Conservation (phyloP, 2,797 vertebrate genomes). For the Numenius phaeopus region DNA sequence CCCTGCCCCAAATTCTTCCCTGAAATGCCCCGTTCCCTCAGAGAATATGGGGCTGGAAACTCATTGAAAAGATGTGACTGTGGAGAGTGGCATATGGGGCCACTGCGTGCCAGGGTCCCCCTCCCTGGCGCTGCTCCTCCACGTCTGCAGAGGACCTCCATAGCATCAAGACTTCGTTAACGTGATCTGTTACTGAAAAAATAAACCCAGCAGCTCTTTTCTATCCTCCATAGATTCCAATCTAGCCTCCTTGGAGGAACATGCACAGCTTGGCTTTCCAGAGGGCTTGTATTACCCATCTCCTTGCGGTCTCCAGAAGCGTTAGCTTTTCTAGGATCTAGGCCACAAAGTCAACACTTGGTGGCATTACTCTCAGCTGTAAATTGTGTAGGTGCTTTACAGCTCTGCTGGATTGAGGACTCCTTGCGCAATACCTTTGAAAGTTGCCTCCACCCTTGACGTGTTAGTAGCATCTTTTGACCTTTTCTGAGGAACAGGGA, state of each 20-base stretch:
- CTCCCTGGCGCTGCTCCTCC: background rate
- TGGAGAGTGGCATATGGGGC: background rate
- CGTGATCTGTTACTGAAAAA: background rate
- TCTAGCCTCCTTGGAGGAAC: background rate
- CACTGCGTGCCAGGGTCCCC: background rate
- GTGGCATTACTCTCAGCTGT: background rate
- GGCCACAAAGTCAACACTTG: background rate
- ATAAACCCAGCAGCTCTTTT: background rate
- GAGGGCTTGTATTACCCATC: background rate
- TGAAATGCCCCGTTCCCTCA: fast-evolving
- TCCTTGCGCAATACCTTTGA: background rate
- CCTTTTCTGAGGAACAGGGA: background rate
- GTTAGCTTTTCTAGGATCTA: background rate
- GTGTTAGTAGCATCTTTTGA: background rate
- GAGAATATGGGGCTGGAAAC: background rate
- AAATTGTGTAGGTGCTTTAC: background rate
- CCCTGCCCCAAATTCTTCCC: background rate
- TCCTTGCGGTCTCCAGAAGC: background rate
- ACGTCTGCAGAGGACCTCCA: background rate
- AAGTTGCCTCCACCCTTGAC: background rate
- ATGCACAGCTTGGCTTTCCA: background rate
- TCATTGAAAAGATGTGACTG: background rate
- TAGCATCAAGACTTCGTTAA: fast-evolving
- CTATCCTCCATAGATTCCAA: background rate
- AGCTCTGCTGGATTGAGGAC: background rate